These are phyloP conservation scores for Strigamia transsilvanica DNA, from an alignment of 2,888 invertebrate species.

Conservation along the genomic window DNA sequence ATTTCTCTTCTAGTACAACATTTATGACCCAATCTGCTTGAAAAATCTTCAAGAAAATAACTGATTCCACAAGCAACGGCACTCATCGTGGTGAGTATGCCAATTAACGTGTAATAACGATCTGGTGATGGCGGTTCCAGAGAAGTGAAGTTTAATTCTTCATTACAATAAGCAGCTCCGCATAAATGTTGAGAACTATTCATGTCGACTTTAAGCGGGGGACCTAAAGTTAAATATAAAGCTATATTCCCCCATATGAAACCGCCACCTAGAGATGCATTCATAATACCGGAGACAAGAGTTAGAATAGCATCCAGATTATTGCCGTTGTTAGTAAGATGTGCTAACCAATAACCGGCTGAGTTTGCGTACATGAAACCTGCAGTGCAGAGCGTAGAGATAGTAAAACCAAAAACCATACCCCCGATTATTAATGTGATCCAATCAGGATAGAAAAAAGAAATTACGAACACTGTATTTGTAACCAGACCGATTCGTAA, in stretches of 20 bases:
- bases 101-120: slow-evolving; percentile 13
- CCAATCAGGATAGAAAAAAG: neutral
- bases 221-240: neutral
- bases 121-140: neutral
- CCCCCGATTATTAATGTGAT: neutral
- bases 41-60: neutral
- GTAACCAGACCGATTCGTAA: neutral
- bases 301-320: neutral
- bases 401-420: neutral
- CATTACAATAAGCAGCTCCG: slow-evolving; percentile 16
- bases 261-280: slow-evolving; percentile 4
- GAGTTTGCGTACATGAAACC: neutral
- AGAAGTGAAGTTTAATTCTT: neutral
- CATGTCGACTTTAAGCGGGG: neutral
- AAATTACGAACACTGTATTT: neutral
- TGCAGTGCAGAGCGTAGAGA: neutral
- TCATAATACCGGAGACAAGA: neutral
- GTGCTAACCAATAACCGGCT: neutral
- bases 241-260: slow-evolving; percentile 9
- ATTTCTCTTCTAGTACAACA: neutral
- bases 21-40: neutral
- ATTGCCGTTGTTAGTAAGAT: neutral
- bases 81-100: neutral
- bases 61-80: neutral
- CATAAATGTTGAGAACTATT: neutral